Percentiles rank a stretch among this genome's conserved stretches.
Conservation (phyloP, 2,113 vertebrate species). For the Scartelaos histophorus region DNA sequence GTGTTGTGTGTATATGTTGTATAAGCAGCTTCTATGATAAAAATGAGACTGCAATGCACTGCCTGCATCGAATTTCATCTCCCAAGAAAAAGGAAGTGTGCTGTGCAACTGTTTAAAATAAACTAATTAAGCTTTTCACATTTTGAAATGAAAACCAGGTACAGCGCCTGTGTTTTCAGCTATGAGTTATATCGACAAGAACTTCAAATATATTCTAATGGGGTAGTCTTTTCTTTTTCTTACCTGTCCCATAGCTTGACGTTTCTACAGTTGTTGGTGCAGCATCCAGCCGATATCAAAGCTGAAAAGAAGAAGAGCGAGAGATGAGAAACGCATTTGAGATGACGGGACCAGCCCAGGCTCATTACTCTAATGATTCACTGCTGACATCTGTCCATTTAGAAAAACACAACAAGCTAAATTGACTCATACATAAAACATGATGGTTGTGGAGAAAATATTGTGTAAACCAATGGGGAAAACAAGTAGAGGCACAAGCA, state of each 20-base stretch:
- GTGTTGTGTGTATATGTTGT: too few species aligned
- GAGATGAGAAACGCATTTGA: constrained; percentile 19
- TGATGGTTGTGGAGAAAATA: constrained; percentile 6
- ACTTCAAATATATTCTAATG: constrained; percentile 17
- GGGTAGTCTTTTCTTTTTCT: constrained; percentile 29
- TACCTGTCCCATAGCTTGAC: constrained; percentile 81
- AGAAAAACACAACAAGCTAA: constrained; percentile 25
- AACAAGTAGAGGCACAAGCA: constrained; percentile 12
- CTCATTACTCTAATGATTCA: constrained; percentile 42
- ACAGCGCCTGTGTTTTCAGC: constrained; percentile 6
- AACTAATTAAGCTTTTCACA: too few species aligned
- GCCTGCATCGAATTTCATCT: too few species aligned
- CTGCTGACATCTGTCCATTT: constrained; percentile 38
- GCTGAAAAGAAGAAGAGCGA: constrained; percentile 51
- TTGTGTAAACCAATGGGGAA: constrained; percentile 1
- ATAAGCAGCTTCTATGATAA: too few species aligned
- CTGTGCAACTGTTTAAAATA: too few species aligned
- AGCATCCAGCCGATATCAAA: constrained; percentile 80
- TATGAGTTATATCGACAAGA: constrained; percentile 15
- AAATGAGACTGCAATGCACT: too few species aligned
- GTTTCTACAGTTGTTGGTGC: constrained; percentile 80
- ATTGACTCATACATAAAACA: constrained; percentile 51
- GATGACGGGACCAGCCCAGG: constrained; percentile 27
- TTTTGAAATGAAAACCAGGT: too few species aligned
- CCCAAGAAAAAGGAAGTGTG: too few species aligned